Evolutionary conservation across 2,113 vertebrate species (phyloP).

Genomic region (Pelecanus crispus): DNA sequence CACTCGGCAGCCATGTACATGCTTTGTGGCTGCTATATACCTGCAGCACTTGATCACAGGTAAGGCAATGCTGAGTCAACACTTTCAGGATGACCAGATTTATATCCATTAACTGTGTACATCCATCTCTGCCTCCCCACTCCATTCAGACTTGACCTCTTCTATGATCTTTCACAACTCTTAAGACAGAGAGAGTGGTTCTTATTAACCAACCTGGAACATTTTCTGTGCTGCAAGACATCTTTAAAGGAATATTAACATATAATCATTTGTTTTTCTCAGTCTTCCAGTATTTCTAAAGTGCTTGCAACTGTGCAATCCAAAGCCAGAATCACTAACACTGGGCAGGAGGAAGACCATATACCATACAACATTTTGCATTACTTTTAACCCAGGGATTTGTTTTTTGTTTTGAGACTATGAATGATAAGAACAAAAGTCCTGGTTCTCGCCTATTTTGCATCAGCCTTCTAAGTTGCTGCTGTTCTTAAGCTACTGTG

Average conservation of each 20-base stretch:
- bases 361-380: neutral
- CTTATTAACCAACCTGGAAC: neutral
- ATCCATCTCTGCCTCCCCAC: neutral
- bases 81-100: neutral
- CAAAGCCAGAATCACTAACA: neutral
- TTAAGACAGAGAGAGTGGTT: neutral
- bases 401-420: neutral
- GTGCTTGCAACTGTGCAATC: neutral
- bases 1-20: accelerated
- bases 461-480: neutral
- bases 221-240: neutral
- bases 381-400: neutral
- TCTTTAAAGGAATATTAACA: neutral
- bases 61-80: neutral
- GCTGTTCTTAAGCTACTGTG: neutral
- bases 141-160: neutral
- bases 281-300: neutral
- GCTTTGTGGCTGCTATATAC: neutral
- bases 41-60: neutral
- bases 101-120: neutral
- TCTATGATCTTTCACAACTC: neutral
- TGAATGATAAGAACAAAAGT: neutral
- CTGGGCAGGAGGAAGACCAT: neutral
- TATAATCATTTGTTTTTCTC: neutral
- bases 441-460: neutral